Evolutionary conservation across 2,888 invertebrate genomes (phyloP).

Genomic region (Entomobrya proxima): DNA sequence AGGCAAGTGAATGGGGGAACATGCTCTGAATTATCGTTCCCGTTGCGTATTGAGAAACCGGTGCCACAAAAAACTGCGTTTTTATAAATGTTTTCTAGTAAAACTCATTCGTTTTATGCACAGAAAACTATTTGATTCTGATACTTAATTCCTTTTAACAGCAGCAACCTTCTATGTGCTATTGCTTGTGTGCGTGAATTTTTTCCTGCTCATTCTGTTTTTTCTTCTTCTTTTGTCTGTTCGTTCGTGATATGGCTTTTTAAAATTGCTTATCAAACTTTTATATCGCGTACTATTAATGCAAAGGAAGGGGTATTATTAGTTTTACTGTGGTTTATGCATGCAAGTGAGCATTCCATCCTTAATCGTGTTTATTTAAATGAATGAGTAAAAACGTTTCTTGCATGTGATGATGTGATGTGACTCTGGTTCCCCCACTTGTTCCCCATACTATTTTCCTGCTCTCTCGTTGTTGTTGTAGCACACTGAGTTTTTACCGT

Average conservation of each 20-base stretch:
- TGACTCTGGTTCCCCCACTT: neutral
- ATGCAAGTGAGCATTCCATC: constrained; percentile 16
- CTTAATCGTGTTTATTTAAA: constrained; percentile 34
- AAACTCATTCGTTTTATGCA: too few relatives aligned
- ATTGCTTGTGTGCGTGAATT: neutral
- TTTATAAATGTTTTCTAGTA: too few relatives aligned
- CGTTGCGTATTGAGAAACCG: too few relatives aligned
- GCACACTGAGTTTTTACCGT: neutral
- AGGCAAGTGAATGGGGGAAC: constrained; percentile 13
- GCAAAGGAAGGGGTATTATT: constrained; percentile 37
- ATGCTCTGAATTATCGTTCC: too few relatives aligned
- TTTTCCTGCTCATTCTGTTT: constrained; percentile 11
- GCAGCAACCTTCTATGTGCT: neutral
- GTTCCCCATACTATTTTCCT: constrained; percentile 11
- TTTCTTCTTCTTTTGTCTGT: constrained; percentile 31
- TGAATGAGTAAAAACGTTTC: constrained; percentile 39
- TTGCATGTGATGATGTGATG: constrained; percentile 39
- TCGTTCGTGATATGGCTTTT: constrained; percentile 34
- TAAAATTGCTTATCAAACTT: constrained; percentile 58
- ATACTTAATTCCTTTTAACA: too few relatives aligned
- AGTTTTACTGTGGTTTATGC: constrained; percentile 21
- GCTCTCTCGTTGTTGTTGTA: neutral
- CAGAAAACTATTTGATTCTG: too few relatives aligned
- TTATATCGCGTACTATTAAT: constrained; percentile 46
- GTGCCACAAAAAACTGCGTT: too few relatives aligned